Evolutionary conservation across 1,140 invertebrate genomes (phyloP), one percentile per base, ranked within the genome.

Genomic region (Ditylenchus dipsaci): DNA sequence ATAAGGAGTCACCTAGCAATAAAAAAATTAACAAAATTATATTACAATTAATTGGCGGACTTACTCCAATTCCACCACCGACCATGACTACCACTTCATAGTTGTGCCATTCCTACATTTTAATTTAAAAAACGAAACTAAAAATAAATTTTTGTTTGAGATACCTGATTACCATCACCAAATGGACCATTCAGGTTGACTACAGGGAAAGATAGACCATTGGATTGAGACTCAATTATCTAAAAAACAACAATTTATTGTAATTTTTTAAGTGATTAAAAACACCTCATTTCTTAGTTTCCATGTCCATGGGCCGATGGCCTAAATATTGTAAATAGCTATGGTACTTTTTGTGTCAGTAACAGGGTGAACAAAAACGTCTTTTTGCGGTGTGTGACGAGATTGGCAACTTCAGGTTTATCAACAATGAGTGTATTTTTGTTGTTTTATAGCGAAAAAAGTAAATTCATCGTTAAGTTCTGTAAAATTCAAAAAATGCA

Each of bases 231-330:
- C 23, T 53, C 49, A 7, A 53, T 53, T 26, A 19, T 21, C 49
- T 53, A 53, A 53, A 53, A 53, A 53, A 53, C 15, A 17, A 19
- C 49, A 19, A 17, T 7, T 7, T 3, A 38, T 38, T 11, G 86
- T 76, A 90, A 89, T 73, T 92, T 91, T 0, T 90, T 89, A 81
- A 91, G 90, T 76, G 90, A 94, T 81, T 94, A 95, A 53, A 8
- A 53, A 19, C 8, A 97, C 95, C 79, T 93, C 94, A 83, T 95
- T 95, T 45, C 95, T 87, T 0, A 99, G 84, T 79, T 97, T 97
- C 93, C 93, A 97, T 0, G 95, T 98, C 95, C 95, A 99, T 0
- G 95, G 95, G 0, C 95, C 95, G 83, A 95, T 92, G 0, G 93
- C 93, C 84, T 75, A 27, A 23, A 64, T n/a, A n/a, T n/a, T 11